Conservation (phyloP, 2,797 vertebrate species). For the Lophotriccus pileatus region DNA sequence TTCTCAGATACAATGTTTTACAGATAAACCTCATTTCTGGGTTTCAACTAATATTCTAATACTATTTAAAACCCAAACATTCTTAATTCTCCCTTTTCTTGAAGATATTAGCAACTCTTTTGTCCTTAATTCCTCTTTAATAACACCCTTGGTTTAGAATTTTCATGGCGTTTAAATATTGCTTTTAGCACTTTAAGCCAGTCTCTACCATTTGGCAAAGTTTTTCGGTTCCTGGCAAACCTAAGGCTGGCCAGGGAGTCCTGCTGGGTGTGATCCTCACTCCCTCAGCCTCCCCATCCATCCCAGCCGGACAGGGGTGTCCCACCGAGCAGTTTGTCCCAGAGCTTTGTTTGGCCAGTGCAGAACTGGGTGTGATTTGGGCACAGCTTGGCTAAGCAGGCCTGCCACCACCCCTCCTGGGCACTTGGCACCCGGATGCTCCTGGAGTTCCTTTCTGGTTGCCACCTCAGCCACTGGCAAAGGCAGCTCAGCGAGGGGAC, state of each 20-base stretch:
- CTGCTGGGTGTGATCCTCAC: background rate
- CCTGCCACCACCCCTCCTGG: background rate
- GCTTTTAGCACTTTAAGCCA: background rate
- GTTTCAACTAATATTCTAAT: constrained; percentile 40
- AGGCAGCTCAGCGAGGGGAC: background rate
- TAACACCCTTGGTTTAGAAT: constrained; percentile 39
- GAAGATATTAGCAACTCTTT: constrained; percentile 16
- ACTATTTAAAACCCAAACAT: constrained; percentile 17
- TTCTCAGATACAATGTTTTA: background rate
- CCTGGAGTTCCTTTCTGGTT: background rate
- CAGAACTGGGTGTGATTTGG: fast-evolving
- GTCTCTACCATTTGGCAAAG: constrained; percentile 24
- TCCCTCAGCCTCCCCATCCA: background rate
- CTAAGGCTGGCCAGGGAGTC: background rate
- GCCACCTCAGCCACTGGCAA: background rate
- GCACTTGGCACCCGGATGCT: background rate
- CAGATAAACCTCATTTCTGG: constrained; percentile 20
- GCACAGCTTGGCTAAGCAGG: background rate
- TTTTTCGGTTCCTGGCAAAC: background rate
- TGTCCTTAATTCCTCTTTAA: constrained; percentile 49
- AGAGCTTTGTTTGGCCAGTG: fast-evolving
- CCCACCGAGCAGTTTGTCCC: fast-evolving
- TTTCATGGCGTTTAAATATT: constrained; percentile 46
- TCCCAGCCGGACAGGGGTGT: fast-evolving
- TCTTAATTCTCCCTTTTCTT: constrained; percentile 48